These are phyloP conservation scores for Uromys caudimaculatus DNA, from an alignment of 2,797 vertebrate genomes.

Conservation along the genomic window DNA sequence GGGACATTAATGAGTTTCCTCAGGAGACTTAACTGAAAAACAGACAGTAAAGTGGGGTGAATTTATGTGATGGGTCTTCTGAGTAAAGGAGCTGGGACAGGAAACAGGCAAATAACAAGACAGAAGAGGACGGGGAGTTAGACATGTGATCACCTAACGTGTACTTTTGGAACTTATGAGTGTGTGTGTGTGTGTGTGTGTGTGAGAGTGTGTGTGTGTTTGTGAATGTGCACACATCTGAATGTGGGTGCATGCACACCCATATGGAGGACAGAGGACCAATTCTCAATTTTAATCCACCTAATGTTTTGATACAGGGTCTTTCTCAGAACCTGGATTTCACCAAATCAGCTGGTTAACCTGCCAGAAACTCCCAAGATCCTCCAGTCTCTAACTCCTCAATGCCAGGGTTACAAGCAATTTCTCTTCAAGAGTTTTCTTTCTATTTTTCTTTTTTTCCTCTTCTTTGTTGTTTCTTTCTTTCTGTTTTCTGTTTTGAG, in stretches of 20 bases:
- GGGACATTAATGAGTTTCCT: not conserved
- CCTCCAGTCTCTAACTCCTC: not conserved
- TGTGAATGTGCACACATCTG: not conserved
- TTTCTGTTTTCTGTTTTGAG: not conserved
- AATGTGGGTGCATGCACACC: not conserved
- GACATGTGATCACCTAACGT: not conserved
- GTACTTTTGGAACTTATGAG: not conserved
- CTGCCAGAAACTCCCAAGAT: not conserved
- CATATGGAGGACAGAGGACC: not conserved
- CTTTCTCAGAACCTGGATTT: not conserved
- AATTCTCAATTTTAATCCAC: not conserved
- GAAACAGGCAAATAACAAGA: slow-evolving; percentile 33
- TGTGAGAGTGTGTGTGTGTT: not conserved
- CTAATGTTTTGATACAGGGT: not conserved
- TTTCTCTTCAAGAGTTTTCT: not conserved
- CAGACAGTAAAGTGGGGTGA: not conserved
- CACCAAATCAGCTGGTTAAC: not conserved
- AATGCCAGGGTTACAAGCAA: not conserved
- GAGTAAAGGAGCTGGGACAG: not conserved
- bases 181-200: not conserved
- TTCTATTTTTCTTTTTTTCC: too few species aligned
- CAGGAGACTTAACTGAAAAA: slow-evolving; percentile 43
- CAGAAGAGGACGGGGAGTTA: not conserved
- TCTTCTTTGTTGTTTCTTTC: too few species aligned
- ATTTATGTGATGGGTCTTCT: not conserved